A percentile compares a stretch with the other conserved stretches of the same genome.
Conservation (phyloP, 2,797 vertebrate genomes). For the Gymnocypris eckloni region DNA sequence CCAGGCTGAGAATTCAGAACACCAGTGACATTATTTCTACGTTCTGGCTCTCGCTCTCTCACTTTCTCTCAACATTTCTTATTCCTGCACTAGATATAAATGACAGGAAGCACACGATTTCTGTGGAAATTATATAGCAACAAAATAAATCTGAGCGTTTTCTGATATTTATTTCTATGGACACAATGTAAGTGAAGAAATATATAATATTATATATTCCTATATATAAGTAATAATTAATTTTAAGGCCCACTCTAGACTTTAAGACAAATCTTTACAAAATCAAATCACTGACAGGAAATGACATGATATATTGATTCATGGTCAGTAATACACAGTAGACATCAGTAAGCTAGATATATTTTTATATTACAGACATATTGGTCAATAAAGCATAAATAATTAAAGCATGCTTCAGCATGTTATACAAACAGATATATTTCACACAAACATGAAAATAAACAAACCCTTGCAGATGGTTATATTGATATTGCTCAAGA, state of each 20-base stretch:
- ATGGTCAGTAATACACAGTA: neutral
- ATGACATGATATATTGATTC: neutral
- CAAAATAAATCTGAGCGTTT: neutral
- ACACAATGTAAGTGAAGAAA: neutral
- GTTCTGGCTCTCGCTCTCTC: conserved; percentile 11
- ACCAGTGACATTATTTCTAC: conserved; percentile 45
- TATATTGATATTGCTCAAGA: neutral
- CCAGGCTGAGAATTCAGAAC: conserved; percentile 55
- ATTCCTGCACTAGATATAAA: conserved; percentile 24
- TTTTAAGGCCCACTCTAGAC: neutral
- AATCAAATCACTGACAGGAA: neutral
- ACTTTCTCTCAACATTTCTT: conserved; percentile 20
- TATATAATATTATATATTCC: neutral
- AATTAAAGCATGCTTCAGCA: neutral
- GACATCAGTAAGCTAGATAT: neutral
- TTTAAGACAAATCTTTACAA: neutral
- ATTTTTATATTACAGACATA: neutral
- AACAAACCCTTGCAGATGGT: neutral
- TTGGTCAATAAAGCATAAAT: neutral
- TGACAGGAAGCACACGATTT: neutral
- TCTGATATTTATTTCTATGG: neutral
- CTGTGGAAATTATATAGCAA: neutral
- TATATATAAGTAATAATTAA: neutral
- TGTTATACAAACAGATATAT: neutral
- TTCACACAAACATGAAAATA: neutral